phyloP scores from a whole-genome alignment of 2,113 vertebrate species.

The Ictidomys tridecemlineatus region DNA sequence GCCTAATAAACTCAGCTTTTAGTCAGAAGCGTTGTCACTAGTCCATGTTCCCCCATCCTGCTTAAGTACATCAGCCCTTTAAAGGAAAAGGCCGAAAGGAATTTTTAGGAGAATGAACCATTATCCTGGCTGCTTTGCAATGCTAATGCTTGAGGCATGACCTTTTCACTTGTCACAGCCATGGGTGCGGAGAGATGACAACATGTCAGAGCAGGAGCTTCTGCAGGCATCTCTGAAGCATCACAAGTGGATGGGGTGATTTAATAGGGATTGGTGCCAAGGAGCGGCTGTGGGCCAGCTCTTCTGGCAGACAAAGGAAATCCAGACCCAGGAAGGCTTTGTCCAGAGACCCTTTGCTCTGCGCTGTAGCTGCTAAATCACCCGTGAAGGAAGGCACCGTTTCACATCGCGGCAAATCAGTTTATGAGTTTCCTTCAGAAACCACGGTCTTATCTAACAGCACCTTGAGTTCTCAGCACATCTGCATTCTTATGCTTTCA shows the following conservation, averaged over 20 bases:
- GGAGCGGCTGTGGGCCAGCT: background rate
- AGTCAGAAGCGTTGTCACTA: background rate
- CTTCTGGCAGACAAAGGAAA: background rate
- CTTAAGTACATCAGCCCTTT: background rate
- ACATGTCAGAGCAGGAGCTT: slow-evolving; percentile 70
- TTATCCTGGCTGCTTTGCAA: slow-evolving; percentile 66
- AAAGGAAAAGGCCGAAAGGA: slow-evolving; percentile 61
- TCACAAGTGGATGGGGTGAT: slow-evolving; percentile 7
- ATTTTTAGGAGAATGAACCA: slow-evolving; percentile 47
- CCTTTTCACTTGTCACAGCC: slow-evolving; percentile 82
- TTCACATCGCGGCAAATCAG: rapidly evolving
- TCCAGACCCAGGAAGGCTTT: background rate
- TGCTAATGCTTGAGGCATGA: slow-evolving; percentile 80
- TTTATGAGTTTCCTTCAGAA: background rate
- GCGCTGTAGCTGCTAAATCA: background rate
- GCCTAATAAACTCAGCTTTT: background rate
- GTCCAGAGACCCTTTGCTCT: background rate
- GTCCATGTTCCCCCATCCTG: background rate
- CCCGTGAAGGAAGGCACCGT: background rate
- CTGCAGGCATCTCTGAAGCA: slow-evolving; percentile 70
- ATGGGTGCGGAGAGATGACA: slow-evolving; percentile 76
- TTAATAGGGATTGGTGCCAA: background rate
- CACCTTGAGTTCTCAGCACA: background rate
- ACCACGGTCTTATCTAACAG: background rate
- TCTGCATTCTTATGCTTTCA: background rate